Evolutionary conservation across 2,888 invertebrate genomes (phyloP), one percentile per base, ranked within the genome.

Genomic region (Campaea margaritaria): DNA sequence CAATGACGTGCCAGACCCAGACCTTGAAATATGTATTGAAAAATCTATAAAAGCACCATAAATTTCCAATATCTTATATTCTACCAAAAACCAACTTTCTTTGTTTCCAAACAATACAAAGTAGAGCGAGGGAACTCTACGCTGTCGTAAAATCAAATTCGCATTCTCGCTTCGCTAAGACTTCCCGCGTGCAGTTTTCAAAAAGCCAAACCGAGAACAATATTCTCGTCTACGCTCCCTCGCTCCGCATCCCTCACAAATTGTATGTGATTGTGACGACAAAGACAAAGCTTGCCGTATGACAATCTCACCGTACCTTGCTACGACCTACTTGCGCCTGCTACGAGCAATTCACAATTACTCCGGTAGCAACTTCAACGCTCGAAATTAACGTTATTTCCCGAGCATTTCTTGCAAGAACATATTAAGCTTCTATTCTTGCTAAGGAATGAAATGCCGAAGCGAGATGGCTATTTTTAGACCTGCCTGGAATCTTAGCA

Each of bases 261-360:
- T 73, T 76, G 71, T 69, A 72, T 67, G 70, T 64, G 72, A 70
- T 77, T 72, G 69, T 62, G 56, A 61, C 73, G 71, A 75, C 61
- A 68, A 71, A 69, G 73, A 70, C 75, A 69, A 45, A 57, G 58
- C 56, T 60, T 21, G 56, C 48, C 57, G 42, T 50, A 56, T 53
- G 54, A 54, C 27, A 45, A 49, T 54, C 21, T 38, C 51, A 28
- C 28, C 46, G 41, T 48, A 50, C 47, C 38, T 5, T 3, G 21
- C 21, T 21, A 21, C 38, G 21, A 48, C 11, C 27, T 47, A 36
- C 42, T 42, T 21, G 16, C 21, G 13, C 13, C 34, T 47, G 14
- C 44, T 46, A 28, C 53, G 43, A 48, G 56, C n/a, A 56, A 56
- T 50, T 55, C 46, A 61, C 51, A 61, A 56, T 55, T 51, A 60